Conservation (phyloP, 1,140 invertebrate genomes). For the Pseudomyrmex sp. region DNA sequence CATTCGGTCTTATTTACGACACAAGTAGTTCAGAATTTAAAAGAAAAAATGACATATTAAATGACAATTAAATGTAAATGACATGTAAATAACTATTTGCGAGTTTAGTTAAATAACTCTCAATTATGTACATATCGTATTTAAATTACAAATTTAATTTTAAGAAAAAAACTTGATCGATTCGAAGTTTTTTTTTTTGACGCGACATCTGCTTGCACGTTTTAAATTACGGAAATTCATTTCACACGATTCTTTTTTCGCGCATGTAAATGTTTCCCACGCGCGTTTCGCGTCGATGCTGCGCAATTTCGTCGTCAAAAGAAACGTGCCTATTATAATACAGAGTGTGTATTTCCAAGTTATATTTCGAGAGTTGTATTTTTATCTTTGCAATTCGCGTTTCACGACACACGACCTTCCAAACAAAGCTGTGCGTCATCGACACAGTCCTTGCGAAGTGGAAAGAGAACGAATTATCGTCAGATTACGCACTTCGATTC, state of each 20-base stretch:
- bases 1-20: background rate
- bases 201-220: background rate
- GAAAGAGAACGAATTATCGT: conserved; percentile 64
- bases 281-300: no score
- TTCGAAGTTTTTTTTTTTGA: background rate
- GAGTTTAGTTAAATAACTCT: conserved; percentile 1
- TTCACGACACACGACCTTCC: conserved; percentile 37
- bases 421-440: conserved; percentile 27
- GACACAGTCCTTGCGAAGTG: conserved; percentile 40
- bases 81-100: conserved; percentile 12
- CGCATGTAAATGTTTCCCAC: background rate
- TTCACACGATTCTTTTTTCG: background rate
- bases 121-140: conserved; percentile 5
- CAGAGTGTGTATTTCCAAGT: background rate
- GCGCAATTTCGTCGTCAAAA: no score
- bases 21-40: conserved; percentile 27
- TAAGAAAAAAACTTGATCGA: conserved; percentile 4
- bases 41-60: background rate
- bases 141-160: conserved; percentile 16
- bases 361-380: conserved; percentile 25
- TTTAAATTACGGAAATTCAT: background rate
- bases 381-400: conserved; percentile 43
- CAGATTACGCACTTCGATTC: conserved; percentile 61
- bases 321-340: background rate
- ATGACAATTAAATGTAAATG: conserved; percentile 15